A percentile compares a stretch with the other conserved stretches of the same genome.
Evolutionary conservation across 2,888 invertebrate species (phyloP).

Genomic region (Amblyjoppa proteus): DNA sequence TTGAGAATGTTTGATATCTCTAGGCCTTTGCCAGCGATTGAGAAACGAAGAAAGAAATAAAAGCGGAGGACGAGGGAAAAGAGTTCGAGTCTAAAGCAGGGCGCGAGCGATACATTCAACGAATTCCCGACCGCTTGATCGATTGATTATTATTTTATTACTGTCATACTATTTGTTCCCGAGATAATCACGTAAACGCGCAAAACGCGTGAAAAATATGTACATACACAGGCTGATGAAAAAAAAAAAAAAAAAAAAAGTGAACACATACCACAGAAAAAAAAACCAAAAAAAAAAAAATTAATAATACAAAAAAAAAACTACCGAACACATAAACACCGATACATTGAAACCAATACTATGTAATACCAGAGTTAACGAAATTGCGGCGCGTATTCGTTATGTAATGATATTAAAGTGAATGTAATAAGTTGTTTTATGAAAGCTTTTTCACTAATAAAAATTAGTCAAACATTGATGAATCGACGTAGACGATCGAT

Average conservation of each 20-base stretch:
- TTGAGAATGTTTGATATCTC: conserved; percentile 18
- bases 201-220: conserved; percentile 63
- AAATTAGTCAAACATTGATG: conserved; percentile 78
- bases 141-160: conserved; percentile 54
- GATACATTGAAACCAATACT: conserved; percentile 57
- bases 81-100: conserved; percentile 14
- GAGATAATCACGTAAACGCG: conserved; percentile 61
- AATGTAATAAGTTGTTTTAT: conserved; percentile 82
- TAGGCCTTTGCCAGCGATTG: conserved; percentile 1
- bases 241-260: conserved; percentile 11
- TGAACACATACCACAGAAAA: conserved; percentile 36
- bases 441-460: conserved; percentile 83
- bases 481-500: conserved; percentile 26
- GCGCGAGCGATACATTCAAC: conserved; percentile 41
- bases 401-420: conserved; percentile 75
- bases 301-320: conserved; percentile 27
- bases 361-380: conserved; percentile 63
- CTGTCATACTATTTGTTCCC: conserved; percentile 54
- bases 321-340: conserved; percentile 51
- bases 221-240: conserved; percentile 65
- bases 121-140: conserved; percentile 37
- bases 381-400: conserved; percentile 70
- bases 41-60: neutral
- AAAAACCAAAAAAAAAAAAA: conserved; percentile 52
- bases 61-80: neutral